Percentiles rank a stretch among this genome's conserved stretches.
Conservation (phyloP, 2,888 invertebrate species). For the Calephelis perditalis region DNA sequence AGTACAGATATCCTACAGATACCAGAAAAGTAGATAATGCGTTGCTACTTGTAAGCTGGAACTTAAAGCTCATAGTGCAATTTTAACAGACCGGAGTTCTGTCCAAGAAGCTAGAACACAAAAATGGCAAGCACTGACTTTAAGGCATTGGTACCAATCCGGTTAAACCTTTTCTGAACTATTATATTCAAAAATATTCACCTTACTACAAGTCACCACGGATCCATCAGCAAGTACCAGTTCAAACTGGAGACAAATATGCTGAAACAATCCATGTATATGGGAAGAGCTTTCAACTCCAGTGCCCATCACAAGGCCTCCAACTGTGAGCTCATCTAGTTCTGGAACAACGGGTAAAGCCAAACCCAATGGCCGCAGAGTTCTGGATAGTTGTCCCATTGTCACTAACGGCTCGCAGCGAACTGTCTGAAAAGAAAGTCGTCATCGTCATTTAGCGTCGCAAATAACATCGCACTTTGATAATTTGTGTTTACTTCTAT, state of each 20-base stretch:
- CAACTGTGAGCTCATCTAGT: constrained; percentile 89
- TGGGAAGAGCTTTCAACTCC: constrained; percentile 90
- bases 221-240: constrained; percentile 86
- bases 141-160: no score
- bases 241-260: constrained; percentile 86
- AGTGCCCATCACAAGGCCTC: constrained; percentile 89
- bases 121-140: no score
- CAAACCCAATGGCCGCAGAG: constrained; percentile 83
- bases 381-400: constrained; percentile 89
- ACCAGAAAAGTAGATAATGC: no score
- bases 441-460: no score
- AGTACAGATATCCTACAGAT: no score
- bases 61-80: no score
- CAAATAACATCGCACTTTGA: no score
- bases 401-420: constrained; percentile 88
- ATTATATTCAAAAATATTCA: constrained; percentile 42
- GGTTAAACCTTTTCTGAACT: no score
- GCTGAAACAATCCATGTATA: constrained; percentile 87
- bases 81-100: no score
- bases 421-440: constrained; percentile 72
- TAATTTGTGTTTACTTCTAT: no score
- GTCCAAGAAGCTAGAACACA: no score
- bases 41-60: no score
- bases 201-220: constrained; percentile 83
- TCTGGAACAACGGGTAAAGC: constrained; percentile 89